Base-by-base conservation (phyloP, 2,888 invertebrate genomes). In the Andrena praecox region DNA sequence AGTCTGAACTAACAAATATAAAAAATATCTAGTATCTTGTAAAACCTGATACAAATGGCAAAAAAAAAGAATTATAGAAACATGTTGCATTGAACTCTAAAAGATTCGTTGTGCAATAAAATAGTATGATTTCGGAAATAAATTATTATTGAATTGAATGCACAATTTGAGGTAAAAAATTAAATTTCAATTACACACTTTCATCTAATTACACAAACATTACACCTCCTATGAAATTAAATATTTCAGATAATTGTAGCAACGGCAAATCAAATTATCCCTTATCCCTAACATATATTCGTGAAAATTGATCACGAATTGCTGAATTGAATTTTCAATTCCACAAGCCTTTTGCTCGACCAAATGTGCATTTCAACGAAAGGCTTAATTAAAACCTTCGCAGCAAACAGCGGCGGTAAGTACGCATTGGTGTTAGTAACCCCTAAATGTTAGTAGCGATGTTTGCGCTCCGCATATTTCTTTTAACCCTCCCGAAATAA, bases 401-500 rank as follows among this genome's bases (percentile, higher is more conserved):
- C 33, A 16, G 10, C 48, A 35, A 29, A 48, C 63, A 63, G 2
- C 60, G 24, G 29, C 5, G 10, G 5, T 24, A 10, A 7, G 2
- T 16, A 2, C 35, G 33, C 33, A 16, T 16, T 16, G 73, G 80
- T 81, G 83, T 86, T 86, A 83, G 86, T 80, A 80, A 72, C 64
- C 77, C 75, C 85, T 2, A 62, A 76, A 63, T 80, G 84, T 81
- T 88, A 81, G 77, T 82, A 27, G 78, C 50, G 73, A 66, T 78
- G 75, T 54, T 56, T 66, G 59, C 48, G 80, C 33, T 77, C 78
- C 29, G 64, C 68, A 84, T 83, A 84, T 82, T 82, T 84, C 71
- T 82, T 82, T 82, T 84, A 48, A 77, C 33, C 27, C 56, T 75
- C 78, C 85, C 67, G 73, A 85, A 85, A 85, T 85, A 85, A 84